These are phyloP conservation scores for Heteromyza rotundicornis DNA, from an alignment of 2,888 invertebrate species.

Conservation along the genomic window DNA sequence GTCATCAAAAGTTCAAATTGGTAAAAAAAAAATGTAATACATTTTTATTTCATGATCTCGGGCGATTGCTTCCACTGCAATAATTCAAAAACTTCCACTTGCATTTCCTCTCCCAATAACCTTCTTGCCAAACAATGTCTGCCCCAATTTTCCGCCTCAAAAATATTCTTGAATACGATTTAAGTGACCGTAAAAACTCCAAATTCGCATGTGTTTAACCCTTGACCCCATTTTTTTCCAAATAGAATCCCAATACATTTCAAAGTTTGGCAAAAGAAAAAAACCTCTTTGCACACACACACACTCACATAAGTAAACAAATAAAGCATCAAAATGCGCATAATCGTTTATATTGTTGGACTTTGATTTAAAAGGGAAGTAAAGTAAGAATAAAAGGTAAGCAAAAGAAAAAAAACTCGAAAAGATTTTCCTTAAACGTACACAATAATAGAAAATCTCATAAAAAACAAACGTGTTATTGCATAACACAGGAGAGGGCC, in stretches of 20 bases:
- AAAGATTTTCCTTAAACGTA: background rate
- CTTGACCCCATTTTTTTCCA: background rate
- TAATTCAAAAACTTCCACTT: no score
- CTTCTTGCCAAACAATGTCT: no score
- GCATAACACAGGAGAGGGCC: conserved; percentile 5
- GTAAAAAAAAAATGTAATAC: no score
- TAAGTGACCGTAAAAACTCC: conserved; percentile 28
- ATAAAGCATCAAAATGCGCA: conserved; percentile 14
- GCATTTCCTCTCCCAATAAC: no score
- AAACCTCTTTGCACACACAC: background rate
- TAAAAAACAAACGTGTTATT: conserved; percentile 4
- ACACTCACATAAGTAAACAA: conserved; percentile 6
- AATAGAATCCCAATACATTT: background rate
- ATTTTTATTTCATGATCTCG: no score
- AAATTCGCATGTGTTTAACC: background rate
- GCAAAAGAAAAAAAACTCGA: background rate
- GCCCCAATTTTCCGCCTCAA: conserved; percentile 9
- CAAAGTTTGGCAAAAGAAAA: conserved; percentile 18
- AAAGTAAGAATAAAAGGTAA: background rate
- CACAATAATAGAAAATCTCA: conserved; percentile 1
- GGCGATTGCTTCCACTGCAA: no score
- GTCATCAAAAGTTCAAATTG: no score
- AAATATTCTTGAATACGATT: conserved; percentile 19
- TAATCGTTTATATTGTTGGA: conserved; percentile 12
- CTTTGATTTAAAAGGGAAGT: conserved; percentile 17